Evolutionary conservation across 2,797 vertebrate genomes (phyloP).

Genomic region (Sus cebifrons): DNA sequence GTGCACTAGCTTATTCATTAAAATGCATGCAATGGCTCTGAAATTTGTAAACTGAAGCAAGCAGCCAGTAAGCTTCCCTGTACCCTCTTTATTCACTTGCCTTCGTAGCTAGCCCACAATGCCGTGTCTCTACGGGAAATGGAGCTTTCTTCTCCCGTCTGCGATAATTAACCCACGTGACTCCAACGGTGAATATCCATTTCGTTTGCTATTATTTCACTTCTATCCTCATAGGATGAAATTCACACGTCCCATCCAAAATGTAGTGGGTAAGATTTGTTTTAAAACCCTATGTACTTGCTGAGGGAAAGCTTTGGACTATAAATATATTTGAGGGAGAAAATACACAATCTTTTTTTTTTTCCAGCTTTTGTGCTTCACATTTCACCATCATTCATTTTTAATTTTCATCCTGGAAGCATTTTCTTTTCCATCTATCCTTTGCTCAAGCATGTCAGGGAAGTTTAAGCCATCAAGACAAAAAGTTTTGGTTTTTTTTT

Average conservation of each 20-base stretch:
- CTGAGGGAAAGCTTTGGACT: not conserved
- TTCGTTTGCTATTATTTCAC: not conserved
- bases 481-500: not conserved
- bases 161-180: not conserved
- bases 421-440: not conserved
- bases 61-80: not conserved
- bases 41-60: not conserved
- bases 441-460: not conserved
- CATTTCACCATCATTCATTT: conserved; percentile 40
- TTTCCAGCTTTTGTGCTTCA: not conserved
- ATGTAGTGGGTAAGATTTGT: not conserved
- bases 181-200: fast-evolving
- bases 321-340: not conserved
- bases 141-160: not conserved
- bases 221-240: not conserved
- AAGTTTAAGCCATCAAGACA: not conserved
- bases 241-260: not conserved
- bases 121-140: not conserved
- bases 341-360: not conserved
- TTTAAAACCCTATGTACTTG: not conserved
- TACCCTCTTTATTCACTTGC: fast-evolving
- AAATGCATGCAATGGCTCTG: not conserved
- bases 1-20: fast-evolving
- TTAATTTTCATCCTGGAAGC: conserved; percentile 47
- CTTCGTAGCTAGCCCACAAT: not conserved